Evolutionary conservation across 2,888 invertebrate species (phyloP).

Genomic region (Colletes collaris): DNA sequence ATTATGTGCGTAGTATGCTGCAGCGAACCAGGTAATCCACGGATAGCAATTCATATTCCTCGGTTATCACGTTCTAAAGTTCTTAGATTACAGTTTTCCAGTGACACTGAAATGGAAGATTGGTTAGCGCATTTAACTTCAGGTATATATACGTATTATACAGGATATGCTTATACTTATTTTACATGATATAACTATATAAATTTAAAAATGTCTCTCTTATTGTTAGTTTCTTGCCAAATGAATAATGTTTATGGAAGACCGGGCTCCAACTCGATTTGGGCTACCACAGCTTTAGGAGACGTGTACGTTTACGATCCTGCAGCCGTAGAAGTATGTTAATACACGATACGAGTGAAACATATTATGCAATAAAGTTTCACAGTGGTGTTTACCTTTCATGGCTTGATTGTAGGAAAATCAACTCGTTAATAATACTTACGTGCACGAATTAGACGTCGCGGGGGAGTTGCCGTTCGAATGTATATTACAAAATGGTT

Average conservation of each 20-base stretch:
- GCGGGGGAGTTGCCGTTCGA: conserved; percentile 87
- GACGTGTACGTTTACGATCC: conserved; percentile 93
- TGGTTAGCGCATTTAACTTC: conserved; percentile 93
- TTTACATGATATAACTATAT: conserved; percentile 3
- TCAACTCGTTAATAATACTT: conserved; percentile 74
- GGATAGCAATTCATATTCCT: conserved; percentile 90
- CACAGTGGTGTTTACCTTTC: neutral
- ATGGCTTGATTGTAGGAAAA: conserved; percentile 71
- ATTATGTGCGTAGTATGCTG: conserved; percentile 90
- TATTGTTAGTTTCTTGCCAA: conserved; percentile 87
- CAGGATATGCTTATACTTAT: neutral
- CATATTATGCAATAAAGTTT: neutral
- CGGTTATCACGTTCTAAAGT: conserved; percentile 85
- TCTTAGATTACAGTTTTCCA: conserved; percentile 90
- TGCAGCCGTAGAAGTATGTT: conserved; percentile 85
- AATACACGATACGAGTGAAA: neutral
- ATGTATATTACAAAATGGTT: conserved; percentile 88
- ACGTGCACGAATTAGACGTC: conserved; percentile 87
- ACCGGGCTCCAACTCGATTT: conserved; percentile 89
- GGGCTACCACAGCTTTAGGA: conserved; percentile 91
- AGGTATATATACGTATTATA: conserved; percentile 74
- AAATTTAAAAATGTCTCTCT: neutral
- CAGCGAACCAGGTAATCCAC: conserved; percentile 91
- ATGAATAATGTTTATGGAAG: conserved; percentile 88
- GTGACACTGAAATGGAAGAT: conserved; percentile 94